Percentiles rank a stretch among this genome's conserved stretches.
phyloP scores from a whole-genome alignment of 2,113 vertebrate species.

The Trogon melanurus region DNA sequence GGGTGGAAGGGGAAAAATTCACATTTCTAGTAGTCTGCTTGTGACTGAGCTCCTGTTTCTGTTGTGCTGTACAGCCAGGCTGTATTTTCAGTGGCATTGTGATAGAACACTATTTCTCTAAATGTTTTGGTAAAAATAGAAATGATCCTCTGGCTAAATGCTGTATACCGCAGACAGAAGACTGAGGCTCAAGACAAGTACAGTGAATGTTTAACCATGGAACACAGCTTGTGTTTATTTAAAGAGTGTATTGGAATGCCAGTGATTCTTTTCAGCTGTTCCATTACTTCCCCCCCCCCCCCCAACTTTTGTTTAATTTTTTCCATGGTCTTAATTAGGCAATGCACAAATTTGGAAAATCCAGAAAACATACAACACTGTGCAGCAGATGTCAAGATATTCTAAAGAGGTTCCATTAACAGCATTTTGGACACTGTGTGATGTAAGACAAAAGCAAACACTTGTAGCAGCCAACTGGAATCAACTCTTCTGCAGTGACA shows the following conservation, averaged over 20 bases:
- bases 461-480: slow-evolving; percentile 30
- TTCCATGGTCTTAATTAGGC: slow-evolving; percentile 50
- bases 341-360: slow-evolving; percentile 20
- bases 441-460: slow-evolving; percentile 17
- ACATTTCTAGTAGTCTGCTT: neutral
- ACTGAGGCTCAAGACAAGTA: neutral
- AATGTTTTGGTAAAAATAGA: neutral
- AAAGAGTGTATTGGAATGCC: slow-evolving; percentile 42
- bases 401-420: slow-evolving; percentile 8
- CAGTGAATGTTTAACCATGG: neutral
- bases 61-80: neutral
- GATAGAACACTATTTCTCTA: neutral
- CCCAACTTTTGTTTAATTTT: slow-evolving; percentile 54
- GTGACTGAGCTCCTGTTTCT: neutral
- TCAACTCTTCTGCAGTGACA: slow-evolving; percentile 1
- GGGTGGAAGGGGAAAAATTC: neutral
- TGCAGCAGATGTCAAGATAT: slow-evolving; percentile 22
- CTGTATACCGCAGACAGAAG: neutral
- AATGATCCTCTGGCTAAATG: neutral
- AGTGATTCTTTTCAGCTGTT: slow-evolving; percentile 71
- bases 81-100: neutral
- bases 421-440: neutral
- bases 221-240: slow-evolving; percentile 50
- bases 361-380: neutral
- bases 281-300: neutral